These are phyloP conservation scores for Hyposmocoma kahamanoa DNA, from an alignment of 1,140 invertebrate genomes.

Conservation along the genomic window DNA sequence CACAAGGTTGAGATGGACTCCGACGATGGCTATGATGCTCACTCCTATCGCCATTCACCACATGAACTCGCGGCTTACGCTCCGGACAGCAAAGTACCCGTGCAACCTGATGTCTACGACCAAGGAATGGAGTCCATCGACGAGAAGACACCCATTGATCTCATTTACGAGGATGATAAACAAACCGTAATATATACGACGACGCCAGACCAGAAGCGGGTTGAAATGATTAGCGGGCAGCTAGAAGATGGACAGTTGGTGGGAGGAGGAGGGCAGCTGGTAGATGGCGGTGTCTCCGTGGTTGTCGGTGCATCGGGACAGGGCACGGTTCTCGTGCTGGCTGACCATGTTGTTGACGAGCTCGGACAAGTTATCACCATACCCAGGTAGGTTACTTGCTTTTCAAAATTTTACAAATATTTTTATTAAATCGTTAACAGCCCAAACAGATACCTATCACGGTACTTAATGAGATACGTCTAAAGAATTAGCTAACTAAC, in stretches of 20 bases:
- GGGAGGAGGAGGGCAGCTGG: slow-evolving; percentile 51
- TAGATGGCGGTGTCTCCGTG: slow-evolving; percentile 64
- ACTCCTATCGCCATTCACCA: slow-evolving; percentile 71
- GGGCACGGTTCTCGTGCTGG: slow-evolving; percentile 65
- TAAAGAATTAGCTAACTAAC: not conserved
- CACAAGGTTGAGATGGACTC: slow-evolving; percentile 73
- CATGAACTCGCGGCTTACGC: slow-evolving; percentile 75
- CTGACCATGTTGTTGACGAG: slow-evolving; percentile 63
- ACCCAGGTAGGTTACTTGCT: slow-evolving; percentile 51
- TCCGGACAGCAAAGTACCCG: slow-evolving; percentile 67
- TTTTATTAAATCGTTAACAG: too few relatives aligned
- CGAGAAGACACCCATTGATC: slow-evolving; percentile 82
- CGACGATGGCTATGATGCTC: slow-evolving; percentile 69
- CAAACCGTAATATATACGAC: slow-evolving; percentile 88
- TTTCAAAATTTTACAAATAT: not conserved
- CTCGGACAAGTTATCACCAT: slow-evolving; percentile 71
- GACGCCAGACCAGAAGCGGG: slow-evolving; percentile 72
- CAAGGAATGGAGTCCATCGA: slow-evolving; percentile 78
- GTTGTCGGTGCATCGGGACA: slow-evolving; percentile 64
- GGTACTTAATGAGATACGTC: not conserved
- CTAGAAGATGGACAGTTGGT: slow-evolving; percentile 58
- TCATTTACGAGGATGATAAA: slow-evolving; percentile 87
- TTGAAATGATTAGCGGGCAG: slow-evolving; percentile 72
- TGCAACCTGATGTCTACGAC: slow-evolving; percentile 73
- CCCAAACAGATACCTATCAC: too few relatives aligned